These are phyloP conservation scores for Distichodus sexfasciatus DNA, from an alignment of 2,797 vertebrate genomes.

Conservation along the genomic window DNA sequence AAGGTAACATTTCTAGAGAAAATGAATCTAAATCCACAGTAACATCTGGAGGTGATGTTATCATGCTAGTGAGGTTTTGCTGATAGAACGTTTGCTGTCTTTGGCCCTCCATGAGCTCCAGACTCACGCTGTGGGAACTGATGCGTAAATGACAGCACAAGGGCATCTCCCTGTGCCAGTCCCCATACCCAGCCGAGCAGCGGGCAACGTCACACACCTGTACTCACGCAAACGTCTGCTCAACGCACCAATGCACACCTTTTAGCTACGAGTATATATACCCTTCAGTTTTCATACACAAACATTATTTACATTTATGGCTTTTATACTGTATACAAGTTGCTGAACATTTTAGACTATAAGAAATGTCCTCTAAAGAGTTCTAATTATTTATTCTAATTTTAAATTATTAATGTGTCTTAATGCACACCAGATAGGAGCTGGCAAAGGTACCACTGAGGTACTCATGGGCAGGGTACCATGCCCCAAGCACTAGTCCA, in stretches of 20 bases:
- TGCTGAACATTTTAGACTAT: too few relatives aligned
- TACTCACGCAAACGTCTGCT: neutral
- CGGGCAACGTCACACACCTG: slow-evolving; percentile 9
- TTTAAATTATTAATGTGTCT: too few relatives aligned
- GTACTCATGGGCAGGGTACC: too few relatives aligned
- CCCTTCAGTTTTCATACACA: neutral
- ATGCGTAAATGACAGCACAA: slow-evolving; percentile 48
- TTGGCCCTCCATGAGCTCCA: slow-evolving; percentile 34
- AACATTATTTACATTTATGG: too few relatives aligned
- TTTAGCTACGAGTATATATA: neutral
- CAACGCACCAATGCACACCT: neutral
- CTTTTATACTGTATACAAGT: too few relatives aligned
- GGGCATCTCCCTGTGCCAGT: slow-evolving; percentile 31
- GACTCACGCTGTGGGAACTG: slow-evolving; percentile 46
- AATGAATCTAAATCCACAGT: too few relatives aligned
- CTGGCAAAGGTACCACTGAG: too few relatives aligned
- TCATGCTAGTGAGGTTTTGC: slow-evolving; percentile 32
- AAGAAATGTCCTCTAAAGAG: too few relatives aligned
- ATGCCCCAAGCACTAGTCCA: too few relatives aligned
- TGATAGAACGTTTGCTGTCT: slow-evolving; percentile 37
- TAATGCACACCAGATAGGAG: too few relatives aligned
- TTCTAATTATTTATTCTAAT: too few relatives aligned
- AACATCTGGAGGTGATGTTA: slow-evolving; percentile 10
- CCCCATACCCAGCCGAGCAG: slow-evolving; percentile 8
- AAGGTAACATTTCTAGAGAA: too few relatives aligned